These are phyloP conservation scores for Halictus quadricinctus DNA, from an alignment of 2,888 invertebrate genomes.

Conservation along the genomic window DNA sequence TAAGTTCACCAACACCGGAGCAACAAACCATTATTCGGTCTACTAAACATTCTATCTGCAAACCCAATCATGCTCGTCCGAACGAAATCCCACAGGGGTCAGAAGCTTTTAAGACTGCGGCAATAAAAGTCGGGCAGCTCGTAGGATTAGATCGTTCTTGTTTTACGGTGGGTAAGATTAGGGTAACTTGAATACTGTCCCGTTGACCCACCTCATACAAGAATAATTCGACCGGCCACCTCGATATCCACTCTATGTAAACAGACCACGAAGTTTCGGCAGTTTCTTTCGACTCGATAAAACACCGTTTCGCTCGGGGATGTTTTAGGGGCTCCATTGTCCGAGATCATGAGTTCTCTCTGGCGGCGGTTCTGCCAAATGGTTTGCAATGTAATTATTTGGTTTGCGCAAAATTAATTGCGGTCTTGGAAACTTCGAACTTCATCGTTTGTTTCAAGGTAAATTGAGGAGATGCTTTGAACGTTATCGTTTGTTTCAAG, in stretches of 20 bases:
- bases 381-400: not conserved
- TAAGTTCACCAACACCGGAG: not conserved
- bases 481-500: too few species aligned
- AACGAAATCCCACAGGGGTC: not conserved
- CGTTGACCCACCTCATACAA: not conserved
- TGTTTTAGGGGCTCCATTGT: not conserved
- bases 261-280: not conserved
- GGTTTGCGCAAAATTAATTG: not conserved
- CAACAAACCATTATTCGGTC: constrained; percentile 5
- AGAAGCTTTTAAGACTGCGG: not conserved
- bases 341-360: not conserved
- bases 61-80: not conserved
- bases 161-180: constrained; percentile 47
- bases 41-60: not conserved
- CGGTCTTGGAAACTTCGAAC: not conserved
- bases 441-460: not conserved
- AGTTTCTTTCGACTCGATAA: not conserved
- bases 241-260: not conserved
- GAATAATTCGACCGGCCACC: constrained; percentile 11
- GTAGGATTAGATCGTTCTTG: constrained; percentile 47
- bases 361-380: not conserved
- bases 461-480: not conserved
- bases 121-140: constrained; percentile 40
- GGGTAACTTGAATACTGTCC: constrained; percentile 31
- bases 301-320: not conserved